A percentile compares a stretch with the other conserved stretches of the same genome.
These are phyloP conservation scores for Pelvicachromis taeniatus DNA, from an alignment of 2,113 vertebrate species.

Conservation along the genomic window DNA sequence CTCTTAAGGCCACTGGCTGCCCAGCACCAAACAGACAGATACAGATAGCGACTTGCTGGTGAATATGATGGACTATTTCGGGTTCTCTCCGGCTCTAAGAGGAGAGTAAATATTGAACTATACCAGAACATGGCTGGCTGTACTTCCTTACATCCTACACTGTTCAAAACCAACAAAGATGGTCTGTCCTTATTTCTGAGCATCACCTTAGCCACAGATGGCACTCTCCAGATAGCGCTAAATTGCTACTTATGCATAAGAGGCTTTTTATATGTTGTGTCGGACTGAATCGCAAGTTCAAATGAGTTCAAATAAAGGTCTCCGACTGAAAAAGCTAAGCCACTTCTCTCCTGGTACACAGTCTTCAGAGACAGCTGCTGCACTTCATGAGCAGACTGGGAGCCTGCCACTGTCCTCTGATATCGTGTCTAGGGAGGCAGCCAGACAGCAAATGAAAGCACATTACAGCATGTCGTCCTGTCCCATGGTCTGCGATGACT, in stretches of 20 bases:
- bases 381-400: constrained; percentile 24
- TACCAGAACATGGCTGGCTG: neutral
- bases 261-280: neutral
- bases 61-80: neutral
- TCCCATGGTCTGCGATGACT: neutral
- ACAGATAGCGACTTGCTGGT: neutral
- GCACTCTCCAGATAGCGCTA: neutral
- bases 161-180: neutral
- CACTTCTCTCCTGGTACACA: neutral
- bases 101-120: neutral
- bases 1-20: neutral
- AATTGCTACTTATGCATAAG: constrained; percentile 2
- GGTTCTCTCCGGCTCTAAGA: neutral
- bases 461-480: constrained; percentile 19
- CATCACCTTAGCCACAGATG: neutral
- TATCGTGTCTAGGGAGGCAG: constrained; percentile 16
- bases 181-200: neutral
- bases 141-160: neutral
- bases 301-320: constrained; percentile 36
- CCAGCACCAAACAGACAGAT: neutral
- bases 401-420: constrained; percentile 6
- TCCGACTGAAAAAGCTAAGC: neutral
- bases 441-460: constrained; percentile 17
- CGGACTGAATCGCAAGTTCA: constrained; percentile 6
- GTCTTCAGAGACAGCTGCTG: neutral